phyloP scores from a whole-genome alignment of 1,140 invertebrate genomes.

The Drosophila fuyamai region DNA sequence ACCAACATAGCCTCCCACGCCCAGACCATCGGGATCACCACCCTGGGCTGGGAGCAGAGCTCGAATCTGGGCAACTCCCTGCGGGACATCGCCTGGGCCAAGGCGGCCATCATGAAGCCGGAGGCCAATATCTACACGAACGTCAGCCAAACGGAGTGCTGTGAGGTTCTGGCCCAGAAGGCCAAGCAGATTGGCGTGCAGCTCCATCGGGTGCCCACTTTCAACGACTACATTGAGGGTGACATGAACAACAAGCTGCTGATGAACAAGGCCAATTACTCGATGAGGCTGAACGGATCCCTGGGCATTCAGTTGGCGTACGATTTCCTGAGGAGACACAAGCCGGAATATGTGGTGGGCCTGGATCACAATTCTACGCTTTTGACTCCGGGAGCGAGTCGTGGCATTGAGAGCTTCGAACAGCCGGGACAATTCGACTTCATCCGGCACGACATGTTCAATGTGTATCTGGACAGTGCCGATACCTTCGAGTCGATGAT shows the following conservation, averaged over 20 bases:
- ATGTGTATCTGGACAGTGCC: constrained; percentile 96
- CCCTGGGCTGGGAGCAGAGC: constrained; percentile 95
- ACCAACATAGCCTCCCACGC: constrained; percentile 95
- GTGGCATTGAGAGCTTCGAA: constrained; percentile 86
- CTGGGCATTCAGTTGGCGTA: constrained; percentile 93
- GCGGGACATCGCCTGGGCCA: constrained; percentile 96
- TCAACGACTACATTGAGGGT: constrained; percentile 39
- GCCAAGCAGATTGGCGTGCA: constrained; percentile 88
- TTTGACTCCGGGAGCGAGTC: constrained; percentile 77
- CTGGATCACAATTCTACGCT: constrained; percentile 38
- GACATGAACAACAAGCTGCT: constrained; percentile 37
- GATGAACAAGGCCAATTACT: constrained; percentile 53
- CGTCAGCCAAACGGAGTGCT: constrained; percentile 89
- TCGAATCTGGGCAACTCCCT: constrained; percentile 93
- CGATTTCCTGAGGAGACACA: constrained; percentile 87
- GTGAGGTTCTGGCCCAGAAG: constrained; percentile 89
- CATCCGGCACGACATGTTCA: constrained; percentile 84
- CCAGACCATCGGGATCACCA: constrained; percentile 92
- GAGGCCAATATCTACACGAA: constrained; percentile 89
- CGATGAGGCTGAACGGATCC: constrained; percentile 89
- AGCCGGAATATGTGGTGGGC: constrained; percentile 52
- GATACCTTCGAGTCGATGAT: constrained; percentile 96
- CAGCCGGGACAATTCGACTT: constrained; percentile 92
- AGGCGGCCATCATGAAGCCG: constrained; percentile 97
- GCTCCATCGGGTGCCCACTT: constrained; percentile 51